Conservation (phyloP, 64 coral and sea anemone genomes). For the Orbicella faveolata region DNA sequence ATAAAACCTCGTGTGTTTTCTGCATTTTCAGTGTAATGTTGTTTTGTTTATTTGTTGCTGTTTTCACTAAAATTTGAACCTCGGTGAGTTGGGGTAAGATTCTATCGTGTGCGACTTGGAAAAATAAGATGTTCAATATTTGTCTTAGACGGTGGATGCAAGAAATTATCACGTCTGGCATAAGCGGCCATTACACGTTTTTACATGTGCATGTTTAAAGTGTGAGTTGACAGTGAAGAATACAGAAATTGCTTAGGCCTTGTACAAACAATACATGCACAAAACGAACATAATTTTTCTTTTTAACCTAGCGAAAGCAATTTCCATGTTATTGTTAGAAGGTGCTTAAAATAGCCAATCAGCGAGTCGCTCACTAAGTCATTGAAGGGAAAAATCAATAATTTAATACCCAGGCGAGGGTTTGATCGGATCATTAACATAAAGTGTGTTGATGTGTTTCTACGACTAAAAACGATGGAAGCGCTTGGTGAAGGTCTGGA, state of each 20-base stretch:
- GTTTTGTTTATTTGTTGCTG: neutral
- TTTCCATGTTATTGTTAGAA: conserved; percentile 20
- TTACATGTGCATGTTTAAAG: conserved; percentile 14
- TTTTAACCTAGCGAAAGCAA: conserved; percentile 12
- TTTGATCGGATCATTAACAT: conserved; percentile 28
- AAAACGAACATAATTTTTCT: neutral
- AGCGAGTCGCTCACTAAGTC: neutral
- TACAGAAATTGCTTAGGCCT: neutral
- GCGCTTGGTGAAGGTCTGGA: conserved; percentile 32
- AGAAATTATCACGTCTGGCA: neutral
- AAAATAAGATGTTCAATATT: neutral
- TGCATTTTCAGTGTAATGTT: too few species aligned
- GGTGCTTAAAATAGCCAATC: conserved; percentile 20
- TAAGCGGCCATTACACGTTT: neutral
- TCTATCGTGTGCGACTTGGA: neutral
- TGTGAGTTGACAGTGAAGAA: neutral
- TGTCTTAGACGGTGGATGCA: neutral
- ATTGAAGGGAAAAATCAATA: conserved; percentile 38
- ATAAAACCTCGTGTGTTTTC: too few species aligned
- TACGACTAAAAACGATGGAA: conserved; percentile 13
- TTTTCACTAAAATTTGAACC: neutral
- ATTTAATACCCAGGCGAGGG: neutral
- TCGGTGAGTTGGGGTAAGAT: neutral
- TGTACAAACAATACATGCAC: neutral
- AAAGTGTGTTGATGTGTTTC: conserved; percentile 25